Conservation (phyloP, 2,888 invertebrate species). For the Brachyptera putata region DNA sequence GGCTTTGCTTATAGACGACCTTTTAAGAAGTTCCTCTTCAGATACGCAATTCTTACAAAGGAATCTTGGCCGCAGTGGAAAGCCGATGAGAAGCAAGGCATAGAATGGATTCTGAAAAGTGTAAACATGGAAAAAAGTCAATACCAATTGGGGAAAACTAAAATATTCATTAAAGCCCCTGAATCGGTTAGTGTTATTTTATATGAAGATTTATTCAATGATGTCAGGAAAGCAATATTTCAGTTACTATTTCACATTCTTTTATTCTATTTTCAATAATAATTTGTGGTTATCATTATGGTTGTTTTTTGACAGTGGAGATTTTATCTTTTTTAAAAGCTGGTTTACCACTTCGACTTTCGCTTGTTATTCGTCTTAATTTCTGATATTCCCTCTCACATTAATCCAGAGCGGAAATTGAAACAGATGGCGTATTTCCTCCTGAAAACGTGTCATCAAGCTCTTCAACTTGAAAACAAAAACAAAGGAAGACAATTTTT, state of each 20-base stretch:
- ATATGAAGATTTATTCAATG: neutral
- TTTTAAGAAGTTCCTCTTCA: constrained; percentile 58
- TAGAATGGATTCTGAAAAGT: constrained; percentile 53
- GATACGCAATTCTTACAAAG: constrained; percentile 60
- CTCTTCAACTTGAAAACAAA: too few relatives aligned
- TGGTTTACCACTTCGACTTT: too few relatives aligned
- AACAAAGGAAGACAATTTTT: too few relatives aligned
- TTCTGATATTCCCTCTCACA: too few relatives aligned
- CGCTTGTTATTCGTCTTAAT: too few relatives aligned
- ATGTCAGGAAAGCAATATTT: neutral
- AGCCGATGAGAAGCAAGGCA: constrained; percentile 53
- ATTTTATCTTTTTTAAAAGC: neutral
- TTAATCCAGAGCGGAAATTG: too few relatives aligned
- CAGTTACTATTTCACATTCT: neutral
- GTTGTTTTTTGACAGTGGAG: neutral
- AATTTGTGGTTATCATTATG: neutral
- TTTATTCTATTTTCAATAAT: neutral
- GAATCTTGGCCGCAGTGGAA: constrained; percentile 60
- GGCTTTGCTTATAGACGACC: constrained; percentile 62
- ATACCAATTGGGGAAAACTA: constrained; percentile 60
- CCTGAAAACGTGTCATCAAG: too few relatives aligned
- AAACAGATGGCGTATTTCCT: too few relatives aligned
- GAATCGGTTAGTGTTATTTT: constrained; percentile 50
- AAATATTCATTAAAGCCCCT: constrained; percentile 65
- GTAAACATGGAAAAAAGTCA: constrained; percentile 57